Conservation (phyloP, 1,140 invertebrate genomes). For the Gonioctena quinquepunctata region DNA sequence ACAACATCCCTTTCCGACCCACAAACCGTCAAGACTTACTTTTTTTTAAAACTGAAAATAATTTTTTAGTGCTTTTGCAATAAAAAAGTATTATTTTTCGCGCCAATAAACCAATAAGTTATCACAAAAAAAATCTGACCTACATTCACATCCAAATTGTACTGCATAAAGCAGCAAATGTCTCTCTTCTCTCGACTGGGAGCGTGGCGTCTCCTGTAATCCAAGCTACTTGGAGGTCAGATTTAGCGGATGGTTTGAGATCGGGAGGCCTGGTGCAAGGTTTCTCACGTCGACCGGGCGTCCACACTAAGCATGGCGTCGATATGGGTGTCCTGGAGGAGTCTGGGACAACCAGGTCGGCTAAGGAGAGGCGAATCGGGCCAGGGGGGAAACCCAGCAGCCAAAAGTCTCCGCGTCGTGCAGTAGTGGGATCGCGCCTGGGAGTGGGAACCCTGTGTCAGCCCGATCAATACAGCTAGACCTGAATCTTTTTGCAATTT, state of each 20-base stretch:
- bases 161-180: too few relatives aligned
- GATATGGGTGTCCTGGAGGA: conserved; percentile 87
- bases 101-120: too few relatives aligned
- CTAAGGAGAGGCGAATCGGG: conserved; percentile 93
- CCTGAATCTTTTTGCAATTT: conserved; percentile 72
- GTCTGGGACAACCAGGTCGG: conserved; percentile 81
- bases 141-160: too few relatives aligned
- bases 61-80: too few relatives aligned
- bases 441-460: conserved; percentile 83
- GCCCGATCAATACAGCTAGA: conserved; percentile 86
- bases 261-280: conserved; percentile 73
- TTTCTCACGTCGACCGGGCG: conserved; percentile 78
- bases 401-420: conserved; percentile 94
- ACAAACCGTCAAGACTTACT: too few relatives aligned
- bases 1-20: too few relatives aligned
- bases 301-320: conserved; percentile 89
- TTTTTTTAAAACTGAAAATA: too few relatives aligned
- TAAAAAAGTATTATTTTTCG: too few relatives aligned
- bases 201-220: conserved; percentile 92
- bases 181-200: conserved; percentile 77
- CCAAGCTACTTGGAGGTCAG: conserved; percentile 88
- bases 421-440: conserved; percentile 97
- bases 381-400: conserved; percentile 96
- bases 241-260: conserved; percentile 84
- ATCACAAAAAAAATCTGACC: too few relatives aligned